phyloP scores from a whole-genome alignment of 2,797 vertebrate species.

The Tauraco hartlaubi region DNA sequence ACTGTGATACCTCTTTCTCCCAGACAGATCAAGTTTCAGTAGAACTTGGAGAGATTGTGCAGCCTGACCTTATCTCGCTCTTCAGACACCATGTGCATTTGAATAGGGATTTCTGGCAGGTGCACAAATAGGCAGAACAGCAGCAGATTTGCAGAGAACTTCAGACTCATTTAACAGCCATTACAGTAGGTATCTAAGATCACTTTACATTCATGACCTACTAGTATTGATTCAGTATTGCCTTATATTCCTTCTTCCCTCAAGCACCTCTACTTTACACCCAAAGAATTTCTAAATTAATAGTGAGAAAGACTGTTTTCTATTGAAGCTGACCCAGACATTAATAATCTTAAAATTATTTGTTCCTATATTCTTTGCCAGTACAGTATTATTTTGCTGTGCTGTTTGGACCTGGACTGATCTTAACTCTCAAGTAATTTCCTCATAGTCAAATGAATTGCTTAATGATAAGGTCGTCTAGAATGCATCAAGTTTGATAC shows the following conservation, averaged over 20 bases:
- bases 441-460: not conserved
- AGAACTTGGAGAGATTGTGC: slow-evolving; percentile 23
- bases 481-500: not conserved
- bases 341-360: not conserved
- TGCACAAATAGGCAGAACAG: not conserved
- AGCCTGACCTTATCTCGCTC: not conserved
- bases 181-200: not conserved
- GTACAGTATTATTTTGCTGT: not conserved
- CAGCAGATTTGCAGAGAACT: not conserved
- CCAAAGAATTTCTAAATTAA: not conserved
- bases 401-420: not conserved
- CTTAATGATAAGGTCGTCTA: not conserved
- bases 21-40: not conserved
- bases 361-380: not conserved
- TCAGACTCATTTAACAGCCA: not conserved
- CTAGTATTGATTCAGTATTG: not conserved
- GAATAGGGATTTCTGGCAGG: not conserved
- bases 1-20: not conserved
- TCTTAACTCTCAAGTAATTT: not conserved
- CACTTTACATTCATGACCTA: not conserved
- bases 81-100: not conserved
- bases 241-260: not conserved
- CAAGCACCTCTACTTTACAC: not conserved
- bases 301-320: not conserved
- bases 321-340: not conserved